A percentile compares a stretch with the other conserved stretches of the same genome.
Conservation (phyloP, 2,888 invertebrate genomes). For the Orchesellides sinensis region DNA sequence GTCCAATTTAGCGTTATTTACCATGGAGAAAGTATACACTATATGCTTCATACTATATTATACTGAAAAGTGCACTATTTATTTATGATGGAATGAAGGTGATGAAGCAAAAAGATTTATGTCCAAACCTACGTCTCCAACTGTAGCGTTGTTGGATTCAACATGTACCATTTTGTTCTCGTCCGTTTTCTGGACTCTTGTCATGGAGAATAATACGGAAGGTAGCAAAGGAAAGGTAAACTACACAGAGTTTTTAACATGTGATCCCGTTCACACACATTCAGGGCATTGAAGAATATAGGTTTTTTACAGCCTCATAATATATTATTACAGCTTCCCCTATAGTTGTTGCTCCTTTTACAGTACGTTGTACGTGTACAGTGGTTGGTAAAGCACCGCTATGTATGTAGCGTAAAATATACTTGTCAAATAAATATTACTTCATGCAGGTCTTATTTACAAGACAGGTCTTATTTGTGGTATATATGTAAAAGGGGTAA, state of each 20-base stretch:
- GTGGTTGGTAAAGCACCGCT: neutral
- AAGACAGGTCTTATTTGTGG: too few relatives aligned
- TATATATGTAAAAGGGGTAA: too few relatives aligned
- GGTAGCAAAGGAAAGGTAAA: neutral
- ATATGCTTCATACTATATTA: too few relatives aligned
- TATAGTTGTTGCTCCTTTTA: conserved; percentile 9
- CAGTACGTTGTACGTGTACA: neutral
- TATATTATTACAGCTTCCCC: conserved; percentile 39
- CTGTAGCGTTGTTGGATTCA: neutral
- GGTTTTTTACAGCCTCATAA: conserved; percentile 37
- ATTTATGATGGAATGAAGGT: too few relatives aligned
- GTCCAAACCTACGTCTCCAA: too few relatives aligned
- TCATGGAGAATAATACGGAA: neutral
- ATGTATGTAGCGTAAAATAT: neutral
- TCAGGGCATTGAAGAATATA: conserved; percentile 7
- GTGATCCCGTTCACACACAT: conserved; percentile 51
- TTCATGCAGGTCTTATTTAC: neutral
- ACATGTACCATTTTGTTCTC: too few relatives aligned
- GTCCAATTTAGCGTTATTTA: too few relatives aligned
- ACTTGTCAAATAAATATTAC: neutral
- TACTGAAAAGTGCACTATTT: too few relatives aligned
- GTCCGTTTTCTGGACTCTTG: too few relatives aligned
- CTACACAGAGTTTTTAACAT: conserved; percentile 16
- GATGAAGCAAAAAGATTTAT: too few relatives aligned
- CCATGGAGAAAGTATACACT: too few relatives aligned